Conservation (phyloP, 2,888 invertebrate genomes). For the Celastrina argiolus region DNA sequence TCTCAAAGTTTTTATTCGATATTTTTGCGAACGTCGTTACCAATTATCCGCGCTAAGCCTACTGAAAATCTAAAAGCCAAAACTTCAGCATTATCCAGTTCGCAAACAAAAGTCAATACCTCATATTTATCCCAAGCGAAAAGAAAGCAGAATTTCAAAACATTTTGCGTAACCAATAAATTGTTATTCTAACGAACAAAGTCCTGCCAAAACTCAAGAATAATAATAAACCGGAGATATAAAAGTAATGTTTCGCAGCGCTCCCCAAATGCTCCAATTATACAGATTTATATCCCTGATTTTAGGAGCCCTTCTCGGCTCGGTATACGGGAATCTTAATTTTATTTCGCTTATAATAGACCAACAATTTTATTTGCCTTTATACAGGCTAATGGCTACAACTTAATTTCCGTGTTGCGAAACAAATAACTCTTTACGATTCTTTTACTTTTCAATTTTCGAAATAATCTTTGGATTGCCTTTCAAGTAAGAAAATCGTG, state of each 20-base stretch:
- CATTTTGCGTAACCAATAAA: slow-evolving; percentile 8
- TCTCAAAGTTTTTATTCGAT: too few species aligned
- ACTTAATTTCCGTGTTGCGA: background rate
- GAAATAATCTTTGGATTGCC: too few species aligned
- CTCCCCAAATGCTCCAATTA: slow-evolving; percentile 17
- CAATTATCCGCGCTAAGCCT: too few species aligned
- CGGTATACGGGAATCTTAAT: slow-evolving; percentile 6
- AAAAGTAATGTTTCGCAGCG: slow-evolving; percentile 20
- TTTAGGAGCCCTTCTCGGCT: slow-evolving; percentile 14
- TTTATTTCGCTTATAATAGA: slow-evolving; percentile 17
- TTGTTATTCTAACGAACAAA: slow-evolving; percentile 19
- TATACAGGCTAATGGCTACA: slow-evolving; percentile 4
- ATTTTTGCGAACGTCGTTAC: too few species aligned
- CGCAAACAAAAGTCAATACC: background rate
- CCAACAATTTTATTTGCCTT: slow-evolving; percentile 10
- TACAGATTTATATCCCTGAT: slow-evolving; percentile 22
- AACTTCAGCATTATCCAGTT: background rate
- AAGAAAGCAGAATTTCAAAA: background rate
- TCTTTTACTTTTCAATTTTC: background rate
- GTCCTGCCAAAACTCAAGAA: slow-evolving; percentile 17
- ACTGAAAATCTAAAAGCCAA: background rate
- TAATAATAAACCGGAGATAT: slow-evolving; percentile 22
- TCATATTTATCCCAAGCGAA: background rate
- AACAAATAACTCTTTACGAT: background rate
- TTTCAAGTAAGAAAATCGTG: too few species aligned